A percentile compares a stretch with the other conserved stretches of the same genome.
Conservation (phyloP, 2,888 invertebrate species). For the Drosophila koepferae region DNA sequence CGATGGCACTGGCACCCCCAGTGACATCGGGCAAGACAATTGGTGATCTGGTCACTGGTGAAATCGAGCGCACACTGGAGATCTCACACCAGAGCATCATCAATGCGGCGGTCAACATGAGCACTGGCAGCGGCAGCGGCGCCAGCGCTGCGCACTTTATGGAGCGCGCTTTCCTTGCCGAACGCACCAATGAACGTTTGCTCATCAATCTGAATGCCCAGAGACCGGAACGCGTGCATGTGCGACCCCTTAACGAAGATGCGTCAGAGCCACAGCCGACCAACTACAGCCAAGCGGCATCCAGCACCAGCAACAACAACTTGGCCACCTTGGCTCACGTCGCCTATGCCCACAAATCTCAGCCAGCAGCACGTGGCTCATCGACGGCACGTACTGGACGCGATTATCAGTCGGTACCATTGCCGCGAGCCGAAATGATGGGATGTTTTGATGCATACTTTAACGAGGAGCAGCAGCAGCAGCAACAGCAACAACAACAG, state of each 20-base stretch:
- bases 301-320: conserved; percentile 84
- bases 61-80: conserved; percentile 93
- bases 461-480: conserved; percentile 87
- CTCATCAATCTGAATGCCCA: conserved; percentile 87
- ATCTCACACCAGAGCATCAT: conserved; percentile 95
- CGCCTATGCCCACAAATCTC: conserved; percentile 83
- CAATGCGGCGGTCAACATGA: conserved; percentile 95
- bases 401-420: conserved; percentile 84
- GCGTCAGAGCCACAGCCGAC: conserved; percentile 58
- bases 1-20: conserved; percentile 42
- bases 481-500: conserved; percentile 81
- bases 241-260: conserved; percentile 85
- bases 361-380: conserved; percentile 16
- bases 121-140: conserved; percentile 85
- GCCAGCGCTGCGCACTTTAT: conserved; percentile 56
- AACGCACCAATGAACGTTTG: conserved; percentile 82
- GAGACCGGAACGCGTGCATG: conserved; percentile 87
- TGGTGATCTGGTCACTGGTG: conserved; percentile 94
- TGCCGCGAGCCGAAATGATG: conserved; percentile 90
- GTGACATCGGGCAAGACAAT: conserved; percentile 89
- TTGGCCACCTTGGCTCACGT: conserved; percentile 84
- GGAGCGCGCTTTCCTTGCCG: conserved; percentile 69
- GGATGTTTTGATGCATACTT: conserved; percentile 91
- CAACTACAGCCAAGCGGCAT: conserved; percentile 83
- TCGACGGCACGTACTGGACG: conserved; percentile 53